Evolutionary conservation across 2,888 invertebrate species (phyloP).

Genomic region (Tachina lurida): DNA sequence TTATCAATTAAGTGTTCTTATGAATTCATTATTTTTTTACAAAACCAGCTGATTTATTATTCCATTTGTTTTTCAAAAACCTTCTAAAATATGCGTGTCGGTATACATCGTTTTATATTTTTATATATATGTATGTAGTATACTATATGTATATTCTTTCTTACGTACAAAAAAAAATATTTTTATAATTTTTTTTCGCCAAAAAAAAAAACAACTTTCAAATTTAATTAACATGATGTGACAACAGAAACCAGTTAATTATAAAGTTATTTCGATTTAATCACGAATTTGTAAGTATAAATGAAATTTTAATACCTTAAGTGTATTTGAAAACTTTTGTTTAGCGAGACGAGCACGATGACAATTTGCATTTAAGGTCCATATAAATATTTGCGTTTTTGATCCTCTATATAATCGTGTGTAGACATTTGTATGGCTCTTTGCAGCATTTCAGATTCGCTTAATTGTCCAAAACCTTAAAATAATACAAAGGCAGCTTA

Average conservation of each 20-base stretch:
- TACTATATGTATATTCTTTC: neutral
- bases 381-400: conserved; percentile 80
- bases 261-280: conserved; percentile 6
- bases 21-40: conserved; percentile 10
- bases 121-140: conserved; percentile 15
- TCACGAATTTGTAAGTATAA: neutral
- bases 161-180: conserved; percentile 5
- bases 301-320: conserved; percentile 52
- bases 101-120: neutral
- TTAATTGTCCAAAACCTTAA: conserved; percentile 77
- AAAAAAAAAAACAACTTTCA: conserved; percentile 13
- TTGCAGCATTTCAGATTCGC: conserved; percentile 82
- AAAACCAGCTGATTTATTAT: conserved; percentile 5
- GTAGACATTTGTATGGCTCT: conserved; percentile 83
- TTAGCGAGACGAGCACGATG: neutral
- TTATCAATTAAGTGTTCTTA: conserved; percentile 1
- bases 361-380: conserved; percentile 75
- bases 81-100: conserved; percentile 21
- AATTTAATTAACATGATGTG: conserved; percentile 4
- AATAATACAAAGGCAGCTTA: neutral
- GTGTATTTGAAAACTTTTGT: conserved; percentile 46
- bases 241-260: conserved; percentile 24
- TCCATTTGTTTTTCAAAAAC: conserved; percentile 11
- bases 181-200: conserved; percentile 6
- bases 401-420: conserved; percentile 82